Percentiles rank a stretch among this genome's conserved stretches.
Conservation (phyloP, 37 sponge, comb jelly and placozoan species). For the Hormiphora californensis region DNA sequence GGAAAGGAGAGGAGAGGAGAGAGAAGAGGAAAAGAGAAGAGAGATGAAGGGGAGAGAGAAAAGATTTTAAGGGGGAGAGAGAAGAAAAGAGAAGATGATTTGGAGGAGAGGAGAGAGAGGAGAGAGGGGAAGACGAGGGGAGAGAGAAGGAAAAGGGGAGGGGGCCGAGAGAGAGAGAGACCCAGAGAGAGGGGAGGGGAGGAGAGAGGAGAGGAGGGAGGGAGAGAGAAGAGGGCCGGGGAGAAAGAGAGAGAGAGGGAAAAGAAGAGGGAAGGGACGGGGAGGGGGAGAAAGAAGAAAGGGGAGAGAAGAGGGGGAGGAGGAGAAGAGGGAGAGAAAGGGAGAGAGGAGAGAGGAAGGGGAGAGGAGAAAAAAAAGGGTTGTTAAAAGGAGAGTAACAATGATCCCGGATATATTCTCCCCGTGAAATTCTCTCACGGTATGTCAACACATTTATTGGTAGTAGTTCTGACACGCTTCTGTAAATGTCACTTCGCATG, state of each 20-base stretch:
- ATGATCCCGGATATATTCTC: conserved; percentile 71
- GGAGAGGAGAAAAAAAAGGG: no score
- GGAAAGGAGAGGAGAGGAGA: neutral
- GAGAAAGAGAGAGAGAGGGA: neutral
- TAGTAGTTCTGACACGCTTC: no score
- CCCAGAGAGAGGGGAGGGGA: conserved; percentile 54
- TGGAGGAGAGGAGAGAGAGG: conserved; percentile 20
- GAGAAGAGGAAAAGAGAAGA: neutral
- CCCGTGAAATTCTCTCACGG: no score
- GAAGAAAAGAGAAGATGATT: conserved; percentile 55
- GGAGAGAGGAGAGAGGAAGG: no score
- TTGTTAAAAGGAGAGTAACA: neutral
- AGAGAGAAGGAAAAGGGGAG: conserved; percentile 23
- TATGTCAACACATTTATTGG: no score
- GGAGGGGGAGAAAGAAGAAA: neutral
- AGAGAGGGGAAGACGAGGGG: neutral
- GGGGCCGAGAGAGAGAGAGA: conserved; percentile 57
- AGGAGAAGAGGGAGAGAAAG: no score
- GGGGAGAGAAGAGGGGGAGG: neutral
- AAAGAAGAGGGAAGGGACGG: neutral
- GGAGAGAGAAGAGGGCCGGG: neutral
- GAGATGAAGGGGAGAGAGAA: neutral
- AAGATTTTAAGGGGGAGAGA: neutral
- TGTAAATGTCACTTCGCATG: no score
- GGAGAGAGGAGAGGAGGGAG: neutral